phyloP scores from a whole-genome alignment of 2,113 vertebrate species.

The Salvelinus fontinalis region DNA sequence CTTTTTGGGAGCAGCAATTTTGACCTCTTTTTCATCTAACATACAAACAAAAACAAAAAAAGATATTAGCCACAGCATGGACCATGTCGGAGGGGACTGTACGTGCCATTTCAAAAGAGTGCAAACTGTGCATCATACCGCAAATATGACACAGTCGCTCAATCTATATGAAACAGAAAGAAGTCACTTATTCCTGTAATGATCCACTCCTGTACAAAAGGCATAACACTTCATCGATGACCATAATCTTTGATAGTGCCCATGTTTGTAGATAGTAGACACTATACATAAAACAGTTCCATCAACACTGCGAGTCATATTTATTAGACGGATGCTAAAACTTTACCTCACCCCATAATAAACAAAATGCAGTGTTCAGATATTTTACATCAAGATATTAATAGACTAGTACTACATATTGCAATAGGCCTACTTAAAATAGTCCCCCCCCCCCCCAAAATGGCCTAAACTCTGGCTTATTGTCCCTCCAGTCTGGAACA shows the following conservation, averaged over 20 bases:
- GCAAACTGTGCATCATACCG: neutral
- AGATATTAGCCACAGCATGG: neutral
- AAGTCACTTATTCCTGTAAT: neutral
- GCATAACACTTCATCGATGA: neutral
- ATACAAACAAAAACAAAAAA: conserved; percentile 24
- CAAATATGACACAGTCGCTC: neutral
- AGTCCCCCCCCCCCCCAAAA: too few relatives aligned
- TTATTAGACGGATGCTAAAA: neutral
- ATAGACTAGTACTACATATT: too few relatives aligned
- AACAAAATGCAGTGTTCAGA: neutral
- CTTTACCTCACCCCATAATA: neutral
- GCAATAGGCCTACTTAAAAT: too few relatives aligned
- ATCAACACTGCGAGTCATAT: neutral
- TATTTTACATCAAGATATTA: neutral
- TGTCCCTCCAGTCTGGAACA: too few relatives aligned
- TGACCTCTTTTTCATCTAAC: conserved; percentile 46
- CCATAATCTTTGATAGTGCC: too few relatives aligned
- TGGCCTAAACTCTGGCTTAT: too few relatives aligned
- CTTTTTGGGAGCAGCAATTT: conserved; percentile 16
- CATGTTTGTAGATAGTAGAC: too few relatives aligned
- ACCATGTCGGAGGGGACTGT: neutral
- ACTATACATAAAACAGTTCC: neutral
- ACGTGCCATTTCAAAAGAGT: neutral
- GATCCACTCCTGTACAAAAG: conserved; percentile 1
- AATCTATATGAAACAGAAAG: neutral